Evolutionary conservation across 2,113 vertebrate genomes (phyloP).

Genomic region (Empidonax traillii): DNA sequence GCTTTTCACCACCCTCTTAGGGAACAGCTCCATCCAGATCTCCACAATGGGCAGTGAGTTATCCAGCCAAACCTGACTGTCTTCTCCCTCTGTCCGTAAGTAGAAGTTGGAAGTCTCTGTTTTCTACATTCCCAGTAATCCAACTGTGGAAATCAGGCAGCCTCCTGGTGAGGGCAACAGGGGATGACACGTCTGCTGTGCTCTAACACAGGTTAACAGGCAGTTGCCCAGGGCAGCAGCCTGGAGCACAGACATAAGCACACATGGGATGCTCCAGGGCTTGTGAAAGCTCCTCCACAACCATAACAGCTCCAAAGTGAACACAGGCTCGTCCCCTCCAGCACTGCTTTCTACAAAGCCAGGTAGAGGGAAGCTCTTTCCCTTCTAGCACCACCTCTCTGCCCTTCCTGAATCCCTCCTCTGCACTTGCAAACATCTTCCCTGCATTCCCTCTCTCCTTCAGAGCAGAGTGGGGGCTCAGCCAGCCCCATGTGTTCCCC

Average conservation of each 20-base stretch:
- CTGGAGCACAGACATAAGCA: not conserved
- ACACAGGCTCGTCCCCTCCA: not conserved
- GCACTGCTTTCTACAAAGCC: not conserved
- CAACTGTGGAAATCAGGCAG: not conserved
- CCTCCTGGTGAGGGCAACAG: not conserved
- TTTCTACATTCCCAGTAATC: not conserved
- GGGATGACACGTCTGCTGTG: not conserved
- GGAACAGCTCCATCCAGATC: not conserved
- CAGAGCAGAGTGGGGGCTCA: not conserved
- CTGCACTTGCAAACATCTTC: not conserved
- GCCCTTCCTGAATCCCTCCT: not conserved
- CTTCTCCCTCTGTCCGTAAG: not conserved
- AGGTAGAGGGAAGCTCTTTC: not conserved
- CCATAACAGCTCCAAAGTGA: not conserved
- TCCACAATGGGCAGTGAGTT: not conserved
- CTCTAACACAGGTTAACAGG: not conserved
- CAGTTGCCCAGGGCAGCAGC: not conserved
- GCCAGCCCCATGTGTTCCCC: rapidly evolving
- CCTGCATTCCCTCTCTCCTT: not conserved
- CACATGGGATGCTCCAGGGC: not conserved
- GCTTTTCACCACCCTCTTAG: not conserved
- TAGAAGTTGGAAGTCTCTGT: not conserved
- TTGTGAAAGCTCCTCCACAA: not conserved
- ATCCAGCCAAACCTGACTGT: not conserved
- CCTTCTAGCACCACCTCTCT: not conserved